phyloP scores from a whole-genome alignment of 2,888 invertebrate genomes.

The Sceliomorpha sp. region DNA sequence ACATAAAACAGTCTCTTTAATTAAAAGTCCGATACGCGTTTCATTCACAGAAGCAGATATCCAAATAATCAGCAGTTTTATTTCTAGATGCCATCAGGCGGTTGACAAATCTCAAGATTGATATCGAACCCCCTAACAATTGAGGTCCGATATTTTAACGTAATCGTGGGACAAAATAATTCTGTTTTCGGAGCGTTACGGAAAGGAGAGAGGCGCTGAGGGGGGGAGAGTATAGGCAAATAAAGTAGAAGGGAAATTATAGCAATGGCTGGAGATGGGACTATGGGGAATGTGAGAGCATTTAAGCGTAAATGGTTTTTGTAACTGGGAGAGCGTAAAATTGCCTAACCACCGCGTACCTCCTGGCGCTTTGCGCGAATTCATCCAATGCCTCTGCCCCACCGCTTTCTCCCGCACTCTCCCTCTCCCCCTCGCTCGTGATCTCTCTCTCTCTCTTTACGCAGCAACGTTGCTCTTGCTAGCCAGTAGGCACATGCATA shows the following conservation, averaged over 20 bases:
- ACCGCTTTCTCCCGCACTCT: constrained; percentile 29
- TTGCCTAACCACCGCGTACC: constrained; percentile 77
- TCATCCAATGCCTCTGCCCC: constrained; percentile 61
- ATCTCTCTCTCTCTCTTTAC: constrained; percentile 23
- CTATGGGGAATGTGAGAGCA: constrained; percentile 68
- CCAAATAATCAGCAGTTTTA: too few species aligned
- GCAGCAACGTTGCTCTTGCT: constrained; percentile 41
- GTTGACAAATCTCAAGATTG: constrained; percentile 24
- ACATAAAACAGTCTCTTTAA: not conserved
- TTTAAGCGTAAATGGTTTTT: constrained; percentile 80
- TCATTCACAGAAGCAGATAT: too few species aligned
- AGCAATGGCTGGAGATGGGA: constrained; percentile 62
- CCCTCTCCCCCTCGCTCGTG: constrained; percentile 12
- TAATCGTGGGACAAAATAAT: constrained; percentile 34
- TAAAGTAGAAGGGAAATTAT: constrained; percentile 61
- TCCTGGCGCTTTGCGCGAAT: constrained; percentile 70
- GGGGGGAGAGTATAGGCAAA: constrained; percentile 37
- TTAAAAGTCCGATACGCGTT: not conserved
- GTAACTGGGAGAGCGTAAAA: constrained; percentile 79
- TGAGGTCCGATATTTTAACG: constrained; percentile 20
- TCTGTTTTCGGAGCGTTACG: constrained; percentile 37
- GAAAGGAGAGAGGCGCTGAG: constrained; percentile 19
- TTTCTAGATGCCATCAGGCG: too few species aligned
- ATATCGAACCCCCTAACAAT: constrained; percentile 26
- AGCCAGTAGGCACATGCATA: constrained; percentile 24